Conservation (phyloP, 2,113 vertebrate species). For the Sebastes fasciatus region DNA sequence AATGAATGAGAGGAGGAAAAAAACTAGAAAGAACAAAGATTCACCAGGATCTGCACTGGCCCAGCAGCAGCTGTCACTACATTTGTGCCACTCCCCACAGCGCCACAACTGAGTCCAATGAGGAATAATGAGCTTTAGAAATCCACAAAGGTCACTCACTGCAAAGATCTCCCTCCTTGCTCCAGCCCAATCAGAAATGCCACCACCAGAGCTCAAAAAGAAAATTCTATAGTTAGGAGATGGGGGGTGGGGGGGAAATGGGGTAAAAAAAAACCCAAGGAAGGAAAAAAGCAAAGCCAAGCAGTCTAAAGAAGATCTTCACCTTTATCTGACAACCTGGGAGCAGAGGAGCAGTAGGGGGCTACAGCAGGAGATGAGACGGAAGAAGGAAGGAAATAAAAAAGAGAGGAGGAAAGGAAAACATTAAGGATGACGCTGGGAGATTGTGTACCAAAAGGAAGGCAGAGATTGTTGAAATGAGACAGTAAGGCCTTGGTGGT, state of each 20-base stretch:
- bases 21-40: constrained; percentile 21
- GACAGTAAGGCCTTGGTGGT: constrained; percentile 30
- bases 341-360: constrained; percentile 60
- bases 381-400: constrained; percentile 17
- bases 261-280: neutral
- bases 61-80: constrained; percentile 67
- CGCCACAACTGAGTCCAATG: constrained; percentile 65
- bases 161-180: constrained; percentile 64
- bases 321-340: constrained; percentile 78
- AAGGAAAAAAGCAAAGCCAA: constrained; percentile 61
- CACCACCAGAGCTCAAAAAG: constrained; percentile 61
- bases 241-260: neutral
- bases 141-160: constrained; percentile 81
- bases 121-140: constrained; percentile 84
- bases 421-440: constrained; percentile 50
- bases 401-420: constrained; percentile 34
- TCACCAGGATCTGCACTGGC: constrained; percentile 50
- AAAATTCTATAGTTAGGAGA: constrained; percentile 65
- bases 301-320: constrained; percentile 66
- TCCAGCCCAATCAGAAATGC: constrained; percentile 72
- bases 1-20: constrained; percentile 17
- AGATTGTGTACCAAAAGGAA: constrained; percentile 44
- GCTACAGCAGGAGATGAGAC: constrained; percentile 52
- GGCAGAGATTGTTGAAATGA: constrained; percentile 50
- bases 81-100: constrained; percentile 65